Base-by-base conservation (phyloP, 1,140 invertebrate genomes). In the Drosophila parabipectinata region DNA sequence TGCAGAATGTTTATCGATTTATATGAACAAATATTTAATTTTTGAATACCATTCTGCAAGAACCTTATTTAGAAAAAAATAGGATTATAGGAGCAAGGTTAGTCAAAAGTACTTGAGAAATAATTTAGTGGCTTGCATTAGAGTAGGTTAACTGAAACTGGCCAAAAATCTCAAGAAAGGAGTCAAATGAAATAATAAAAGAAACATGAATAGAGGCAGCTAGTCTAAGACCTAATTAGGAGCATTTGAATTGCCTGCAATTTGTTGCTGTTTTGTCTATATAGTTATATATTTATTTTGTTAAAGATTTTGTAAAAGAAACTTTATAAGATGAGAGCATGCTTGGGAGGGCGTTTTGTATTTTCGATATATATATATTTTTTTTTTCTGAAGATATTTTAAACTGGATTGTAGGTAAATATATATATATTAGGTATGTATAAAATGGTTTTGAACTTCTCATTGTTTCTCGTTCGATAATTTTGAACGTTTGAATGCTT, bases 301-400 rank as follows among this genome's bases (percentile, higher is more conserved):
- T 82, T 77, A 59, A 44, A 58, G 63, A 55, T 68, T 59, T 81
- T 64, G 55, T 57, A 85, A 87, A 87, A 71, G 60, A 87, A 79
- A 82, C 61, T 88, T 79, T 71, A 72, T 83, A 75, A 80, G 73
- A 91, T 90, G 88, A 91, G 80, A 89, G 89, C 89, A 91, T 91
- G 89, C 89, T 91, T 91, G 89, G 89, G 89, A 91, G 89, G 89
- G 88, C 89, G 89, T 89, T 74, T 72, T 62, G 50, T 58, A 59
- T 74, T 63, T 69, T 81, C 44, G 44, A 54, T 59, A 60, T 69
- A 68, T 79, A 62, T 63, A 45, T 61, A 56, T 77, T 67, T 58
- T 15, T 15, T 15, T 58, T 58, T 15, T 12, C 58, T 37, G 10
- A 12, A 12, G 55, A 61, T 79, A 64, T 66, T 62, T 72, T 47